Percentiles rank a stretch among this genome's conserved stretches.
phyloP scores from a whole-genome alignment of 2,113 vertebrate species.

The Nannobrachium achirus region DNA sequence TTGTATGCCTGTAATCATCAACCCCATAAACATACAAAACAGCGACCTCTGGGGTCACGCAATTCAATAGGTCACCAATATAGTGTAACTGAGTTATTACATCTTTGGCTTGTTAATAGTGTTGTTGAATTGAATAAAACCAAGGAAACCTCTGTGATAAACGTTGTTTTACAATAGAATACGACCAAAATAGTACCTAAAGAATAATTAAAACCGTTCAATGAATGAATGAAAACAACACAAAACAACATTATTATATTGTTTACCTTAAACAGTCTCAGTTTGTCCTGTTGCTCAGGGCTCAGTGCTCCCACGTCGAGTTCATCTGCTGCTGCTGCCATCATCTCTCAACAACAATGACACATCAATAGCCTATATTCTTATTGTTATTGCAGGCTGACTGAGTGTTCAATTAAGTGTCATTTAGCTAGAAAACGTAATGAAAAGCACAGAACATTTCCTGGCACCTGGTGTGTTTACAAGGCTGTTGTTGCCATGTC shows the following conservation, averaged over 20 bases:
- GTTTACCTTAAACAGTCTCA: conserved; percentile 64
- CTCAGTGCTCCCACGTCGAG: conserved; percentile 35
- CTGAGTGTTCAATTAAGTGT: neutral
- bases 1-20: too few relatives aligned
- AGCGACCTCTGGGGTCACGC: neutral
- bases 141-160: too few relatives aligned
- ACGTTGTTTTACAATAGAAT: too few relatives aligned
- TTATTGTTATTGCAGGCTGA: neutral
- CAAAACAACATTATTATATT: neutral
- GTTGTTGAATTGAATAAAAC: too few relatives aligned
- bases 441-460: too few relatives aligned
- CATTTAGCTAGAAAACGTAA: too few relatives aligned
- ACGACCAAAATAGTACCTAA: neutral
- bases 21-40: neutral
- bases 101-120: too few relatives aligned
- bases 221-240: neutral
- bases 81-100: neutral
- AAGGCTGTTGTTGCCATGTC: conserved; percentile 42
- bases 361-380: neutral
- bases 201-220: neutral
- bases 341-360: neutral
- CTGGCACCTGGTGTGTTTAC: neutral
- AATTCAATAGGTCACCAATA: neutral
- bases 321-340: conserved; percentile 31
- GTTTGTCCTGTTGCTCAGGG: conserved; percentile 62